phyloP scores from a whole-genome alignment of 2,888 invertebrate genomes.

The Trachelus troglodyta region DNA sequence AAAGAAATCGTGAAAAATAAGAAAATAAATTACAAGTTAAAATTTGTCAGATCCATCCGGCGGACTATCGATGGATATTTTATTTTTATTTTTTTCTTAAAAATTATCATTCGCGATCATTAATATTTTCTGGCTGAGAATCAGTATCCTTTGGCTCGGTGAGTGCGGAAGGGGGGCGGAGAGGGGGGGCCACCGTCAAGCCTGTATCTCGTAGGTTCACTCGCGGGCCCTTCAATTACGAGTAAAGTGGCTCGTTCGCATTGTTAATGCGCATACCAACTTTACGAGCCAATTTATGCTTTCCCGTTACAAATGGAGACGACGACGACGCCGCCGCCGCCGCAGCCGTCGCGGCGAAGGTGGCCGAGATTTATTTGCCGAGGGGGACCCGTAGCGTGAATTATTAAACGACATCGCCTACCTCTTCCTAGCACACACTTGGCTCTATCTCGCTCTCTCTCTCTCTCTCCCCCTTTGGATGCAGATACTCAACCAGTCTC shows the following conservation, averaged over 20 bases:
- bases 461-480: no score
- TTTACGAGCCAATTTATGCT: conserved; percentile 9
- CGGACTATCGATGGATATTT: background rate
- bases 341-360: conserved; percentile 1
- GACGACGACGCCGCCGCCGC: background rate
- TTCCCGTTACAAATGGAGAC: conserved; percentile 8
- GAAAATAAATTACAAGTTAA: background rate
- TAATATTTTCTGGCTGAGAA: background rate
- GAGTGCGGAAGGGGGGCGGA: background rate
- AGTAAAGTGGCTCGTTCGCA: conserved; percentile 8
- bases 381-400: conserved; percentile 23
- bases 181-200: background rate
- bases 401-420: background rate
- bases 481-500: background rate
- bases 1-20: background rate
- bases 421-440: background rate
- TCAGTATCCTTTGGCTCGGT: background rate
- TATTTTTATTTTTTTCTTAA: no score
- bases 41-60: background rate
- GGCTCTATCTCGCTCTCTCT: no score
- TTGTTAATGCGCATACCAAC: conserved; percentile 4
- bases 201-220: background rate
- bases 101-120: background rate
- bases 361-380: conserved; percentile 50
- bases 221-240: conserved; percentile 5